Conservation (phyloP, 2,113 vertebrate genomes). For the Vicugna pacos region DNA sequence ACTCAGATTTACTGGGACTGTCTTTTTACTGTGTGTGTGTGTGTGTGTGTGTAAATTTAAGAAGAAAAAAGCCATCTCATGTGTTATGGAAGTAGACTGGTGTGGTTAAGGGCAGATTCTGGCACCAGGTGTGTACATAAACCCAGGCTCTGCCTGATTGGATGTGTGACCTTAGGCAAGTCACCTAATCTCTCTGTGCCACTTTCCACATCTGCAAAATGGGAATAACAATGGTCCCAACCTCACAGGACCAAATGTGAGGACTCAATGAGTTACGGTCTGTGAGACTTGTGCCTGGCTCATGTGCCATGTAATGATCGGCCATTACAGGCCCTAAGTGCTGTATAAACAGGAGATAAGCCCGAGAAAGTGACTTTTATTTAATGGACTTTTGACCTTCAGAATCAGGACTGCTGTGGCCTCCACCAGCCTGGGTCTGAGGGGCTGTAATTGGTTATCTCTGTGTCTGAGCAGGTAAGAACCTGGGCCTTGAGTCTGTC, state of each 20-base stretch:
- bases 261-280: not conserved
- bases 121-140: not conserved
- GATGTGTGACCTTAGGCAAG: not conserved
- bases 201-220: not conserved
- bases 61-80: not conserved
- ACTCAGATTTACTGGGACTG: not conserved
- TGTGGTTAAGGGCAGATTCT: too few relatives aligned
- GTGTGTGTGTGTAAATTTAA: not conserved
- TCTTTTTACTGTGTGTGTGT: not conserved
- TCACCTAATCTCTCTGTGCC: not conserved
- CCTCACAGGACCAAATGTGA: not conserved
- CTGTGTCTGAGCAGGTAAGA: not conserved
- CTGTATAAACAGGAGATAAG: not conserved
- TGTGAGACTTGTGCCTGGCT: not conserved
- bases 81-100: not conserved
- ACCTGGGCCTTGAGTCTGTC: not conserved
- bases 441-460: not conserved
- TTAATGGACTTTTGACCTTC: not conserved
- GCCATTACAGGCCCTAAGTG: not conserved
- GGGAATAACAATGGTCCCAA: not conserved
- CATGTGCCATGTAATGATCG: not conserved
- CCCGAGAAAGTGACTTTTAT: not conserved
- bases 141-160: not conserved
- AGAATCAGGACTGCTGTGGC: not conserved
- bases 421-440: not conserved